Base-by-base conservation (phyloP, 2,888 invertebrate genomes). In the Ctena decussata region DNA sequence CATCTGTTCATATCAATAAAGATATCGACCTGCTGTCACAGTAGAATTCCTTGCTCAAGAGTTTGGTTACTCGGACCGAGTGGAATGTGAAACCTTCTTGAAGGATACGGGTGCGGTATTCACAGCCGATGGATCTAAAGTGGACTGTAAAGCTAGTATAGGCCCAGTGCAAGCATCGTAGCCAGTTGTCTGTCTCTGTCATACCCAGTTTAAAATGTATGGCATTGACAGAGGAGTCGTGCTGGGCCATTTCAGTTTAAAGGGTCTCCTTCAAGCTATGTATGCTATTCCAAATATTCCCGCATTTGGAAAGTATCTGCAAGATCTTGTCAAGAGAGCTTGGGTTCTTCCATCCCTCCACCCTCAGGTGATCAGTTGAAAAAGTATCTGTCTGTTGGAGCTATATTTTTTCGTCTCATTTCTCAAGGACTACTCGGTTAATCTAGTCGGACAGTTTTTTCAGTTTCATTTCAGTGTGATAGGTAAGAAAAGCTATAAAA, bases 11-110 rank as follows among this genome's bases (percentile, higher is more conserved):
- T 84, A 74, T 85, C 76, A 74, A 84, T 87, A 84, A 91, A 87
- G 99, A 97, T 99, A 98, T 97, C 98, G 99, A 95, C 99, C 98
- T 96, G 97, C 97, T 96, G 97, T 99, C 97, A 97, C 98, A 94
- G 97, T 98, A 96, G 97, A 97, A 96, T 98, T 97, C 97, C 97
- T 99, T 96, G 96, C 97, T 96, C 97, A 97, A 96, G 97, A 98
- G 97, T 97, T 99, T 97, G 98, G 98, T 95, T 98, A 99, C 97
- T 97, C 97, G 95, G 97, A 97, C 93, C 96, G 96, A 96, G 97
- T 97, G 96, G 98, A 98, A 96, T 98, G 98, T 96, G 96, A 97
- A 96, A 98, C 98, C 96, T 99, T 99, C 97, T 97, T 99, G 96
- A 97, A 97, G 96, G 97, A 97, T 95, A 97, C 98, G 96, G 97